Evolutionary conservation across 2,113 vertebrate genomes (phyloP).

Genomic region (Ciconia stormi): DNA sequence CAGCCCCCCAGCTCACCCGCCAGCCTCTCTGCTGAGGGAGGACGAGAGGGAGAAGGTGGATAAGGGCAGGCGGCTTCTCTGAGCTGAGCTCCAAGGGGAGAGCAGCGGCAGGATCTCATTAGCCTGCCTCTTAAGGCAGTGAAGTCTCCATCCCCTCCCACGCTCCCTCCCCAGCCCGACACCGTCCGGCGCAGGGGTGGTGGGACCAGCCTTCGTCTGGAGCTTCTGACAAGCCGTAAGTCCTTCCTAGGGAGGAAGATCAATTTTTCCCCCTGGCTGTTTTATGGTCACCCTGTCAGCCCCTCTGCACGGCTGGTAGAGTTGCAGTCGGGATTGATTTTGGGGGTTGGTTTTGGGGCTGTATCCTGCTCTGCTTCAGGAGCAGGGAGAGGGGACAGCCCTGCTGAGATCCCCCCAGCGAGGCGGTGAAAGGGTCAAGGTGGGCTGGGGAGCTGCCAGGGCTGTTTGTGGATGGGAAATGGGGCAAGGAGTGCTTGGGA

Average conservation of each 20-base stretch:
- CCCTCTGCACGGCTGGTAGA: fast-evolving
- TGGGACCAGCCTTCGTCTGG: not conserved
- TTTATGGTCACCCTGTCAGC: not conserved
- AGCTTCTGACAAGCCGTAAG: constrained; percentile 30
- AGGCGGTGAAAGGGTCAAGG: not conserved
- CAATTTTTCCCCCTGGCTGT: not conserved
- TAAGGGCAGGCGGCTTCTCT: not conserved
- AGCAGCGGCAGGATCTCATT: not conserved
- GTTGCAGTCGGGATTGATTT: not conserved
- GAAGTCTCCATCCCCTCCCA: constrained; percentile 51
- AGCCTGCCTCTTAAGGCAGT: constrained; percentile 60
- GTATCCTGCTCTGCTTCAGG: not conserved
- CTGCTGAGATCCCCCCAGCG: fast-evolving
- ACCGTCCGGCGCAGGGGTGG: not conserved
- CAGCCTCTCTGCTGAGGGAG: not conserved
- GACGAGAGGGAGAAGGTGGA: not conserved
- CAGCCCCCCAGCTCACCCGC: not conserved
- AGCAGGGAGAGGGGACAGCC: not conserved
- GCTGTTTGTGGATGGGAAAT: not conserved
- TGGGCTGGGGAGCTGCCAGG: not conserved
- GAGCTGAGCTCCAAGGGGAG: not conserved
- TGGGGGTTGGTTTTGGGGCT: not conserved
- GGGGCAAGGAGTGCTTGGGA: not conserved
- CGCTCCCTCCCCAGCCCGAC: not conserved
- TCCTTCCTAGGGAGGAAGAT: not conserved